A percentile compares a stretch with the other conserved stretches of the same genome.
Evolutionary conservation across 1,140 invertebrate genomes (phyloP).

Genomic region (Brachionus rotundiformis): DNA sequence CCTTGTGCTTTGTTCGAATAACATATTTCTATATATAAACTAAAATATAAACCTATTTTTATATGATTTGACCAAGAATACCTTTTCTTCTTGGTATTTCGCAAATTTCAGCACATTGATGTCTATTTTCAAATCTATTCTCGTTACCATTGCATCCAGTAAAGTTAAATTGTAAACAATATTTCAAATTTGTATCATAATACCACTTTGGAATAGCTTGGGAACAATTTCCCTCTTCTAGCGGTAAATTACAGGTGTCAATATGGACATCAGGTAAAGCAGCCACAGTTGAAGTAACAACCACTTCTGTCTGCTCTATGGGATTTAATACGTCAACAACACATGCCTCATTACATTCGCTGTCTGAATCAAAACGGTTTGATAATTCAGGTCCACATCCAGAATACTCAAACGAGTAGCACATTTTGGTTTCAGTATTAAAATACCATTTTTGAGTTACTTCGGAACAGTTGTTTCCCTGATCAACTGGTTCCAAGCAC

Average conservation of each 20-base stretch:
- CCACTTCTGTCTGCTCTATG: background rate
- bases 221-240: constrained; percentile 52
- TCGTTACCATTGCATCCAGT: constrained; percentile 74
- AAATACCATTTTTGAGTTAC: constrained; percentile 73
- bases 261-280: background rate
- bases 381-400: constrained; percentile 69
- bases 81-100: constrained; percentile 34
- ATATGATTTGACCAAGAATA: too few relatives aligned
- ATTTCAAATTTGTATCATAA: constrained; percentile 28
- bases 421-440: constrained; percentile 78
- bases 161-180: constrained; percentile 42
- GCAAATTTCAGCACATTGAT: constrained; percentile 71
- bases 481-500: background rate
- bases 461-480: constrained; percentile 7
- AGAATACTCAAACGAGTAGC: constrained; percentile 89
- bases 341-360: constrained; percentile 29
- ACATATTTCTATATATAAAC: constrained; percentile 52
- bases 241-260: constrained; percentile 67
- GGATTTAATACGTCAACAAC: background rate
- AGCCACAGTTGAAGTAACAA: background rate
- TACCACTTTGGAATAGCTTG: constrained; percentile 52
- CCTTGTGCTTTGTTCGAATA: constrained; percentile 64
- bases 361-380: constrained; percentile 21
- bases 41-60: too few relatives aligned
- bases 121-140: constrained; percentile 81